phyloP scores from a whole-genome alignment of 2,888 invertebrate genomes.

The Cecidostiba fungosa region DNA sequence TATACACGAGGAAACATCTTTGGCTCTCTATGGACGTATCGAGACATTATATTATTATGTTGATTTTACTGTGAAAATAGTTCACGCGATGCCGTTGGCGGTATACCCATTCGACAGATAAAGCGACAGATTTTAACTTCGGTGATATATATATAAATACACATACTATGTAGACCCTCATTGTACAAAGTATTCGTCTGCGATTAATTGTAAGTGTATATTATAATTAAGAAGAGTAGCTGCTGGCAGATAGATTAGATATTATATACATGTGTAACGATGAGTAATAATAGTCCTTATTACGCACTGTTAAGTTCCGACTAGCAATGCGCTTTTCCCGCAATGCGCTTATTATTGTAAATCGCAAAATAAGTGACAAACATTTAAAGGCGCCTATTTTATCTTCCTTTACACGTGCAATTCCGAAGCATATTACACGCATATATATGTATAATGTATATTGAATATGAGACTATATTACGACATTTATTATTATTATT shows the following conservation, averaged over 20 bases:
- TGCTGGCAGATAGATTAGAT: slow-evolving; percentile 62
- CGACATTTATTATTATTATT: slow-evolving; percentile 30
- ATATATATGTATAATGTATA: slow-evolving; percentile 56
- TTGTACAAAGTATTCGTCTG: slow-evolving; percentile 63
- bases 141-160: slow-evolving; percentile 57
- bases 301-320: slow-evolving; percentile 47
- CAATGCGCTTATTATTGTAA: slow-evolving; percentile 45
- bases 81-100: slow-evolving; percentile 6
- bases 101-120: slow-evolving; percentile 17
- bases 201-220: slow-evolving; percentile 58
- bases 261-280: slow-evolving; percentile 56
- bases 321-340: slow-evolving; percentile 38
- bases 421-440: slow-evolving; percentile 51
- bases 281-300: slow-evolving; percentile 56
- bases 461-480: slow-evolving; percentile 53
- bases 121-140: slow-evolving; percentile 45
- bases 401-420: slow-evolving; percentile 62
- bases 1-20: neutral
- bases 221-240: slow-evolving; percentile 57
- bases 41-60: slow-evolving; percentile 13
- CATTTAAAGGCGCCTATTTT: slow-evolving; percentile 35
- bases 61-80: neutral
- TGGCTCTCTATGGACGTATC: slow-evolving; percentile 3
- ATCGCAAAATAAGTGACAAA: slow-evolving; percentile 19
- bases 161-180: slow-evolving; percentile 49